phyloP scores from a whole-genome alignment of 2,113 vertebrate species.

The Colinus virginianus region DNA sequence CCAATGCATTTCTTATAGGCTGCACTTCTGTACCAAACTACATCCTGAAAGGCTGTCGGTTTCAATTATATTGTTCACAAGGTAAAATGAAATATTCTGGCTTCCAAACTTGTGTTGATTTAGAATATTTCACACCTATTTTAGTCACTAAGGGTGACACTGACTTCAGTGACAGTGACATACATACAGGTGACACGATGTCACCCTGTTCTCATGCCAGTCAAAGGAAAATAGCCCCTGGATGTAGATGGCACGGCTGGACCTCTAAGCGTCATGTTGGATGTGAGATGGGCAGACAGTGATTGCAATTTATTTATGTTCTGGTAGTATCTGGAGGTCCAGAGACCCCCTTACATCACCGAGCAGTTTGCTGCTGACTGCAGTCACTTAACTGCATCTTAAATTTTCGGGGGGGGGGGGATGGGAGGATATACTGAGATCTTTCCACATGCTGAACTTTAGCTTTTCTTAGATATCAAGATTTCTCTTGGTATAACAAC shows the following conservation, averaged over 20 bases:
- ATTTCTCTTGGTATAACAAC: not conserved
- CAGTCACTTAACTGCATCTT: not conserved
- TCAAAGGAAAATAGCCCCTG: not conserved
- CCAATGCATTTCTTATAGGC: slow-evolving; percentile 41
- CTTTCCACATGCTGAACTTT: not conserved
- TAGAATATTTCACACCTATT: slow-evolving; percentile 3
- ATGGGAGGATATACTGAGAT: not conserved
- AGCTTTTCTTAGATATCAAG: not conserved
- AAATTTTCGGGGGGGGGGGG: not conserved
- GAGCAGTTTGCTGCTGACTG: not conserved
- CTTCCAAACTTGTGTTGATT: slow-evolving; percentile 35
- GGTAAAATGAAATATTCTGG: slow-evolving; percentile 25
- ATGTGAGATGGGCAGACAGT: not conserved
- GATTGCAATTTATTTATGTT: not conserved
- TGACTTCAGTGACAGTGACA: not conserved
- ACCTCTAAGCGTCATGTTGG: not conserved
- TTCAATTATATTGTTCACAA: slow-evolving; percentile 31
- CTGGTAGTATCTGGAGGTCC: not conserved
- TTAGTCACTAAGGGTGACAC: not conserved
- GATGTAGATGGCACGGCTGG: not conserved
- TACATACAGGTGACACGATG: not conserved
- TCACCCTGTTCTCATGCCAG: not conserved
- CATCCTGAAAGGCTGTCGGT: slow-evolving; percentile 54
- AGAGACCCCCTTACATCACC: not conserved
- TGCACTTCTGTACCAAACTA: slow-evolving; percentile 13